Evolutionary conservation across 2,888 invertebrate genomes (phyloP).

Genomic region (Oxystoma pomonae): DNA sequence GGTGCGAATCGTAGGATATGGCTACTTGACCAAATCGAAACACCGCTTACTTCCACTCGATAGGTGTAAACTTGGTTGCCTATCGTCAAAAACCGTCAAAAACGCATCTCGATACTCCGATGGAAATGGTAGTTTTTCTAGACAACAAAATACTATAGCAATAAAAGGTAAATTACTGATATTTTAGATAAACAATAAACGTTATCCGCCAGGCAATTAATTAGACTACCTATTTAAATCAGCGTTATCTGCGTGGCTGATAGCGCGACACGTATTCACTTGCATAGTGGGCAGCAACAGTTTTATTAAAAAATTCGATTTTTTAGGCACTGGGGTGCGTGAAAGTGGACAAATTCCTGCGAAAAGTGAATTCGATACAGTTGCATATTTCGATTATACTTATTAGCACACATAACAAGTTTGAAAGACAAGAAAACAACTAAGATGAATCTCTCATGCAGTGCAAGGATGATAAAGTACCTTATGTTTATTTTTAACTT

Average conservation of each 20-base stretch:
- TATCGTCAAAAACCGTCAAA: no score
- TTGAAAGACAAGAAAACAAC: not conserved
- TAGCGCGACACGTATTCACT: not conserved
- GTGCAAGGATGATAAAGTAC: slow-evolving; percentile 68
- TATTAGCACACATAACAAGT: no score
- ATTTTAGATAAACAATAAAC: not conserved
- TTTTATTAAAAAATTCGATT: not conserved
- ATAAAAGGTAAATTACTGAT: not conserved
- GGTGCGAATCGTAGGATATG: no score
- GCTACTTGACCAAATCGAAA: no score
- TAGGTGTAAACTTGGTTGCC: no score
- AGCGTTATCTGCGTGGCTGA: not conserved
- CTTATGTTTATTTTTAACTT: slow-evolving; percentile 82
- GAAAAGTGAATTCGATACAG: not conserved
- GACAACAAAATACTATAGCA: no score
- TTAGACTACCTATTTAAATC: not conserved
- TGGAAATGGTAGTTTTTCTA: no score
- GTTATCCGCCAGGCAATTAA: not conserved
- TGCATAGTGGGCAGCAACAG: not conserved
- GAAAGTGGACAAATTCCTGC: not conserved
- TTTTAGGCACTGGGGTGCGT: not conserved
- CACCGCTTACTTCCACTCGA: no score
- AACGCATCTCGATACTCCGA: no score
- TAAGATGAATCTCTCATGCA: slow-evolving; percentile 40
- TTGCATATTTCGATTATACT: not conserved